A percentile compares a stretch with the other conserved stretches of the same genome.
Conservation (phyloP, 2,797 vertebrate genomes). For the Pseudochirops corinnae region DNA sequence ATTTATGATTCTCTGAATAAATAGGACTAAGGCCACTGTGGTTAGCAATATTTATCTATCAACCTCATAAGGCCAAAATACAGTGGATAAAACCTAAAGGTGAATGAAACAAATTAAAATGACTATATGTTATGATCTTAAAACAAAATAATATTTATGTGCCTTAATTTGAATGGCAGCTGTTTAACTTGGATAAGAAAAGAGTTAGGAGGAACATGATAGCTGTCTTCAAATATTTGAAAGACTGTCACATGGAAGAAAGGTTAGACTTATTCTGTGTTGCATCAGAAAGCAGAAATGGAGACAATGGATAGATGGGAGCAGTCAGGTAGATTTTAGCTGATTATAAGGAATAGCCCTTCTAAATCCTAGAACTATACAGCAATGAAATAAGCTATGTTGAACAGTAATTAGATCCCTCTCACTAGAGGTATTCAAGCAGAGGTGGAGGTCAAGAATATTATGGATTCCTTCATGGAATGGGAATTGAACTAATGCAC, state of each 20-base stretch:
- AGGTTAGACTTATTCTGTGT: neutral
- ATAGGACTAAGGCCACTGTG: neutral
- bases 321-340: neutral
- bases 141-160: neutral
- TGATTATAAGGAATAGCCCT: neutral
- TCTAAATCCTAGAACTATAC: neutral
- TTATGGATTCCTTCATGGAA: neutral
- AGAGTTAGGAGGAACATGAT: neutral
- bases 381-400: neutral
- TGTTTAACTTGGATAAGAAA: neutral
- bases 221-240: neutral
- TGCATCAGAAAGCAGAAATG: neutral
- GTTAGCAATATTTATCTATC: neutral
- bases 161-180: neutral
- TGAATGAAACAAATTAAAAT: neutral
- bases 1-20: neutral
- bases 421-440: neutral
- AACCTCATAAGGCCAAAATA: neutral
- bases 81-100: neutral
- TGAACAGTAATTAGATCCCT: neutral
- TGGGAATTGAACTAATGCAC: neutral
- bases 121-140: neutral
- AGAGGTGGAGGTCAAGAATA: neutral
- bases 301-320: neutral
- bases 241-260: neutral